Evolutionary conservation across 2,797 vertebrate species (phyloP), one percentile per base, ranked within the genome.

Genomic region (Catharus ustulatus): DNA sequence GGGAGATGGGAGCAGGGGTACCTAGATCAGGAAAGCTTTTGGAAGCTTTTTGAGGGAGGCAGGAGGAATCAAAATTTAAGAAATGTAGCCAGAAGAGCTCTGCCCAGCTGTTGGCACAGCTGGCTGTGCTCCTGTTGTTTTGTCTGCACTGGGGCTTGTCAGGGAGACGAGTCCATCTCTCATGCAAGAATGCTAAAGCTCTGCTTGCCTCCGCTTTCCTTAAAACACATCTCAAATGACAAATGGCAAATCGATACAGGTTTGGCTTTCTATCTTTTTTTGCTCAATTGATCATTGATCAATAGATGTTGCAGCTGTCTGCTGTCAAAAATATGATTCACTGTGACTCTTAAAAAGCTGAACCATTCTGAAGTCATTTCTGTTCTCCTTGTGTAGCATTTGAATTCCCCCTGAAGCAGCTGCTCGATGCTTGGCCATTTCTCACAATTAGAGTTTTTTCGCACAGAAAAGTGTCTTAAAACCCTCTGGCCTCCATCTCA

Each of bases 341-440:
- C n/a, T 82, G 48, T 32, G 58, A 38, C 62, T 86, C 52, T 61
- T 61, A 55, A n/a, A 90, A 95, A 90, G 57, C 66, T 58, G 76
- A 85, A 78, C 62, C 0, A 0, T 46, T 85, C 52, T 62, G n/a
- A 72, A 95, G 64, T 54, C 0, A 45, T 81, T 89, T 87, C 71
- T 63, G 11, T 61, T 92, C 68, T 74, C 42, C 69, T 75, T 61
- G 57, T 73, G 64, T 13, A 84, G 51, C n/a, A 22, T 90, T 88
- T 86, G 62, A 90, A 93, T 93, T 91, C 82, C 48, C 62, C 66
- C 89, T 51, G 58, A 75, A 95, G 57, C 48, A 79, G 80, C 43
- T 81, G 66, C 71, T 83, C 1, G 0, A 27, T 79, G 84, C 49
- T 88, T 9, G 0, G 52, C 32, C 22, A 58, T 71, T 87, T 75